Percentiles rank a stretch among this genome's conserved stretches.
Evolutionary conservation across 2,888 invertebrate species (phyloP).

Genomic region (Nebria salina): DNA sequence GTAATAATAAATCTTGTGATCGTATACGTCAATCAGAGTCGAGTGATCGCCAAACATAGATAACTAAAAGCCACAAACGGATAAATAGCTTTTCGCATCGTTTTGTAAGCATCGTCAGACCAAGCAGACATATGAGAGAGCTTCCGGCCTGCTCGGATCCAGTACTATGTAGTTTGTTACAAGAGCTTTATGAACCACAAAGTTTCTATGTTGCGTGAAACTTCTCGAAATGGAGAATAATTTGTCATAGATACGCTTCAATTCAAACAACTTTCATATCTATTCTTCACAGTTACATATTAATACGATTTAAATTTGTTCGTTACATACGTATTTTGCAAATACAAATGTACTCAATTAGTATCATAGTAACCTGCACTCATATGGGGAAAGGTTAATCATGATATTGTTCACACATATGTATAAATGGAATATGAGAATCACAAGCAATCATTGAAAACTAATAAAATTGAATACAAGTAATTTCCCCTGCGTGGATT

Average conservation of each 20-base stretch:
- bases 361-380: no score
- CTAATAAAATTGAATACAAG: not conserved
- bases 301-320: no score
- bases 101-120: constrained; percentile 4
- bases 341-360: no score
- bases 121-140: not conserved
- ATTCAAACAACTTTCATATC: no score
- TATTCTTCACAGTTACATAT: no score
- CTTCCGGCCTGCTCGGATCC: not conserved
- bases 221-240: not conserved
- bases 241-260: not conserved
- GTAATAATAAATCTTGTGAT: not conserved
- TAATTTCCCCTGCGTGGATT: constrained; percentile 21
- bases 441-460: not conserved
- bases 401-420: no score
- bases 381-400: no score
- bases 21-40: not conserved
- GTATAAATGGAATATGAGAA: not conserved
- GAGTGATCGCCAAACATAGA: constrained; percentile 41
- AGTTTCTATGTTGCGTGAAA: not conserved
- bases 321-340: no score
- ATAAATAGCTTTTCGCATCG: constrained; percentile 37
- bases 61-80: constrained; percentile 36
- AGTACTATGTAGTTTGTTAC: not conserved
- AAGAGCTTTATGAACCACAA: not conserved